These are phyloP conservation scores for Craseonycteris thonglongyai DNA, from an alignment of 2,113 vertebrate species.

Conservation along the genomic window DNA sequence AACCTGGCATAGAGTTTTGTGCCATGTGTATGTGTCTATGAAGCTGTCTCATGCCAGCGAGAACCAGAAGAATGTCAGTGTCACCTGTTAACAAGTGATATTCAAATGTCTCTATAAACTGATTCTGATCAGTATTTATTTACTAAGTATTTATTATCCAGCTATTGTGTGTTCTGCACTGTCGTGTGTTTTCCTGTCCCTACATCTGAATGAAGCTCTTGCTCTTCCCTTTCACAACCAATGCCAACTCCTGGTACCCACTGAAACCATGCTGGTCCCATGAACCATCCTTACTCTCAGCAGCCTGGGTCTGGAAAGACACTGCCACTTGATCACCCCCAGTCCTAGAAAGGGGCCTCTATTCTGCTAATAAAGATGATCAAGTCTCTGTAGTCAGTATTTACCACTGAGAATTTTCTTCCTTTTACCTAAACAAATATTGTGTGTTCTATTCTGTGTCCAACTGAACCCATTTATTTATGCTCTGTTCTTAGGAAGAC, in stretches of 20 bases:
- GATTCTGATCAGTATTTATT: not conserved
- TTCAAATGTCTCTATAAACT: constrained; percentile 17
- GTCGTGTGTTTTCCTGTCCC: not conserved
- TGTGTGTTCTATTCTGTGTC: not conserved
- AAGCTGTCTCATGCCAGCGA: not conserved
- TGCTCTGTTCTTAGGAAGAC: not conserved
- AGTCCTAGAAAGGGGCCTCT: not conserved
- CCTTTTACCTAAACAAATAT: not conserved
- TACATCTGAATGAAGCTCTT: not conserved
- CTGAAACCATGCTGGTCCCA: not conserved
- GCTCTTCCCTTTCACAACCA: not conserved
- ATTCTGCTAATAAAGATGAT: not conserved
- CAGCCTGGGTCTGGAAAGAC: not conserved
- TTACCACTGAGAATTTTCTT: not conserved
- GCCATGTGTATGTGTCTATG: not conserved
- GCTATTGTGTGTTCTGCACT: not conserved
- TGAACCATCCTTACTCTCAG: not conserved
- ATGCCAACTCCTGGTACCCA: not conserved
- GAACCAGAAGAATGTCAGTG: not conserved
- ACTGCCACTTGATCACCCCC: not conserved
- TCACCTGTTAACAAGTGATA: constrained; percentile 13
- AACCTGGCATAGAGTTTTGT: not conserved
- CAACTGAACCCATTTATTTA: not conserved
- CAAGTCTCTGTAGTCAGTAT: not conserved
- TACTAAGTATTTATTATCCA: not conserved